A percentile compares a stretch with the other conserved stretches of the same genome.
These are phyloP conservation scores for Heptranchias perlo DNA, from an alignment of 2,113 vertebrate genomes.

Conservation along the genomic window DNA sequence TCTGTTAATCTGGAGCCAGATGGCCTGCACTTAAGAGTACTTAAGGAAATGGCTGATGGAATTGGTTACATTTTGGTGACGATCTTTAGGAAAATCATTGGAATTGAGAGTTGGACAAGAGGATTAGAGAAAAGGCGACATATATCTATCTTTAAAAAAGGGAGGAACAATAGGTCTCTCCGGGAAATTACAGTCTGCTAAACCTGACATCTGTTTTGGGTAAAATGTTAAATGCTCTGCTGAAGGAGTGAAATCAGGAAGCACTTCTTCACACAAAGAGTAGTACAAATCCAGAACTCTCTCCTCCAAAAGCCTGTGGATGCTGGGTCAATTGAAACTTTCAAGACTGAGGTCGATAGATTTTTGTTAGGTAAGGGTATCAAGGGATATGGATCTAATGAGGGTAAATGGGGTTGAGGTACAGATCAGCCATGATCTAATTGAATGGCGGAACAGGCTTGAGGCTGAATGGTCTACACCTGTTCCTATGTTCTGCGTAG, in stretches of 20 bases:
- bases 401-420: background rate
- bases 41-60: background rate
- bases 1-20: background rate
- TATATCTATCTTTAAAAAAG: background rate
- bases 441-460: background rate
- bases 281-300: background rate
- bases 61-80: background rate
- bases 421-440: background rate
- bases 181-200: background rate
- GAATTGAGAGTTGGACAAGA: background rate
- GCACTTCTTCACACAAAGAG: background rate
- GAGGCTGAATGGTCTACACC: background rate
- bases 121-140: background rate
- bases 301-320: no score
- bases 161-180: background rate
- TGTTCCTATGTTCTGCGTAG: background rate
- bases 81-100: background rate
- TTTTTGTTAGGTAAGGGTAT: background rate
- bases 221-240: background rate
- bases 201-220: background rate
- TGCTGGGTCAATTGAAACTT: no score
- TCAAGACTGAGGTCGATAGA: no score
- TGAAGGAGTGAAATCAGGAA: background rate
- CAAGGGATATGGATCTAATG: background rate
- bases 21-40: background rate